These are phyloP conservation scores for Bilobella aurantiaca DNA, from an alignment of 1,140 invertebrate species.

Conservation along the genomic window DNA sequence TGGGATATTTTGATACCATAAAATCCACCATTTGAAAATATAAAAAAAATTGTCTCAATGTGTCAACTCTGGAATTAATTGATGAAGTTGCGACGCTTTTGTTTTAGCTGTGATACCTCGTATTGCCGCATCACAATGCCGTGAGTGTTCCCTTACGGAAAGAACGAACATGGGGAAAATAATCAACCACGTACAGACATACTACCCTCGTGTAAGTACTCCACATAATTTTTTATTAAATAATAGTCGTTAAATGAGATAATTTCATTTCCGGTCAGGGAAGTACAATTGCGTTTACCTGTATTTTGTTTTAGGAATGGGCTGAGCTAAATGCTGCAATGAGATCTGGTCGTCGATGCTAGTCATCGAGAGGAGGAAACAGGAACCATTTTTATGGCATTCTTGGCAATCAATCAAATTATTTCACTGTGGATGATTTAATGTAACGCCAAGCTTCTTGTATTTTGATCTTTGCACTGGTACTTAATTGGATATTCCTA, in stretches of 20 bases:
- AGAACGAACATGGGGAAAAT: slow-evolving; percentile 25
- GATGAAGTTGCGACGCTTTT: too few relatives aligned
- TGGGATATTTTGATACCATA: too few relatives aligned
- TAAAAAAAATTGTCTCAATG: too few relatives aligned
- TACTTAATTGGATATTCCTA: too few relatives aligned
- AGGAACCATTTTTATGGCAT: not conserved
- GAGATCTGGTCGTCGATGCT: slow-evolving; percentile 3
- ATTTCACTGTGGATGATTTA: too few relatives aligned
- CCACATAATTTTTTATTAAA: not conserved
- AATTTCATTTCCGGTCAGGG: not conserved
- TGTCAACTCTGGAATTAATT: too few relatives aligned
- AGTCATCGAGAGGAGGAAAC: not conserved
- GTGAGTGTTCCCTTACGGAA: slow-evolving; percentile 22
- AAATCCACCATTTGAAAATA: too few relatives aligned
- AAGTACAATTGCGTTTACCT: not conserved
- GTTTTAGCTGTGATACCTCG: slow-evolving; percentile 12
- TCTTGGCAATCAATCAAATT: too few relatives aligned
- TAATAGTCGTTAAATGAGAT: not conserved
- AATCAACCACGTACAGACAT: slow-evolving; percentile 19
- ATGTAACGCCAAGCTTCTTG: too few relatives aligned
- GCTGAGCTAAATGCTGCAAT: not conserved
- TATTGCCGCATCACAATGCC: slow-evolving; percentile 16
- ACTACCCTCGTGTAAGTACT: slow-evolving; percentile 27
- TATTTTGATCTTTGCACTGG: too few relatives aligned
- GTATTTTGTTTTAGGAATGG: slow-evolving; percentile 13